These are phyloP conservation scores for Lophius americanus DNA, from an alignment of 2,797 vertebrate species.

Conservation along the genomic window DNA sequence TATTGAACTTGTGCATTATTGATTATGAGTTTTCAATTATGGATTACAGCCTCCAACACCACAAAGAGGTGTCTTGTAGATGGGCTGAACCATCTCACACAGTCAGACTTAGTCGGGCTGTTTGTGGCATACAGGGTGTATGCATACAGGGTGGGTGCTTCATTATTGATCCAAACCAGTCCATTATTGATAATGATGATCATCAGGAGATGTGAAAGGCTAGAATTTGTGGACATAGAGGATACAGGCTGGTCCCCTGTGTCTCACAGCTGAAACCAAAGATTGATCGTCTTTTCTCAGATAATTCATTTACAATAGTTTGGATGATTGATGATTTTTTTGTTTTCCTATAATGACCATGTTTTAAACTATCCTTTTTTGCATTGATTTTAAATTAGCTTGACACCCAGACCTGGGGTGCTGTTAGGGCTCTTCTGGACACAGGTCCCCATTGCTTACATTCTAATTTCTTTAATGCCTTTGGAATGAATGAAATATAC, in stretches of 20 bases:
- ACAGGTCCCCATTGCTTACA: too few species aligned
- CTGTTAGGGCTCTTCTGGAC: too few species aligned
- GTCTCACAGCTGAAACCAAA: too few species aligned
- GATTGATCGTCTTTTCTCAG: too few species aligned
- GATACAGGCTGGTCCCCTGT: background rate
- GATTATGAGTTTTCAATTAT: conserved; percentile 75
- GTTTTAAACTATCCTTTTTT: background rate
- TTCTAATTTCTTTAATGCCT: too few species aligned
- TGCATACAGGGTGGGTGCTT: too few species aligned
- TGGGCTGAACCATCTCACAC: conserved; percentile 46
- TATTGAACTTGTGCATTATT: conserved; percentile 81
- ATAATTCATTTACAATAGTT: background rate
- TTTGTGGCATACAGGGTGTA: conserved; percentile 51
- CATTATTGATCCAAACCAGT: conserved; percentile 64
- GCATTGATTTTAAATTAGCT: background rate
- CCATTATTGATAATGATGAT: conserved; percentile 65
- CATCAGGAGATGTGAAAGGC: conserved; percentile 33
- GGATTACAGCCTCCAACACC: conserved; percentile 64
- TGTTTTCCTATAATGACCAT: background rate
- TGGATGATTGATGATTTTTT: too few species aligned
- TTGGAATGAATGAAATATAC: too few species aligned
- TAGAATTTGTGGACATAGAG: conserved; percentile 17
- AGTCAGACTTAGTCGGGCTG: conserved; percentile 48
- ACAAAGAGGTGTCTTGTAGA: conserved; percentile 59
- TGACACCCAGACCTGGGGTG: background rate